A percentile compares a stretch with the other conserved stretches of the same genome.
These are phyloP conservation scores for Ectropis crepuscularia DNA, from an alignment of 2,888 invertebrate genomes.

Conservation along the genomic window DNA sequence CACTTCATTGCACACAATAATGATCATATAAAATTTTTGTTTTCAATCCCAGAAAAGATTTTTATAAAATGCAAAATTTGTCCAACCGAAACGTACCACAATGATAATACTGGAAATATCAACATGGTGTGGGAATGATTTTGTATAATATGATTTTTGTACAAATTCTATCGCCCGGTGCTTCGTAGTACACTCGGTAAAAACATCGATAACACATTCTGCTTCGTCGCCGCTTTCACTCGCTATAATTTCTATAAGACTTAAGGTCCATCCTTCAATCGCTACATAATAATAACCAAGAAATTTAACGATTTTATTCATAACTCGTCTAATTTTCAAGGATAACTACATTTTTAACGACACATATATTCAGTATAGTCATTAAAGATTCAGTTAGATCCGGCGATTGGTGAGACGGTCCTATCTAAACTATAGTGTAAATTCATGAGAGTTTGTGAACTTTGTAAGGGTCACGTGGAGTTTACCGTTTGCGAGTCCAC, in stretches of 20 bases:
- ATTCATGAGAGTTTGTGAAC: slow-evolving; percentile 45
- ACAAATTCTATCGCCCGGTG: slow-evolving; percentile 22
- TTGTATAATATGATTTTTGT: slow-evolving; percentile 32
- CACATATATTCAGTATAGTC: background rate
- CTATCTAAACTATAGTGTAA: slow-evolving; percentile 25
- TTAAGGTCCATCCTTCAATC: slow-evolving; percentile 4
- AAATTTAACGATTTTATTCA: background rate
- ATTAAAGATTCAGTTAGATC: background rate
- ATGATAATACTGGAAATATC: slow-evolving; percentile 39
- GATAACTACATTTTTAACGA: background rate
- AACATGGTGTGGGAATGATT: slow-evolving; percentile 35
- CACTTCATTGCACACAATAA: slow-evolving; percentile 8
- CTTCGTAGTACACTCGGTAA: slow-evolving; percentile 8
- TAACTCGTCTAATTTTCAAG: background rate
- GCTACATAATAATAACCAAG: background rate
- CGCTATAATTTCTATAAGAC: slow-evolving; percentile 15
- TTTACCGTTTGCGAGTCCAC: slow-evolving; percentile 46
- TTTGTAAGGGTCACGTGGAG: slow-evolving; percentile 42
- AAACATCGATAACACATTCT: slow-evolving; percentile 21
- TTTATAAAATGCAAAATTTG: slow-evolving; percentile 16
- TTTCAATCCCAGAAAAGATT: slow-evolving; percentile 19
- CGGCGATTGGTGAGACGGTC: background rate
- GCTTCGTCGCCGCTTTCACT: slow-evolving; percentile 19
- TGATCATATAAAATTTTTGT: slow-evolving; percentile 9
- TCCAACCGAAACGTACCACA: slow-evolving; percentile 29